These are phyloP conservation scores for Todiramphus chloris DNA, from an alignment of 2,113 vertebrate genomes.

Conservation along the genomic window DNA sequence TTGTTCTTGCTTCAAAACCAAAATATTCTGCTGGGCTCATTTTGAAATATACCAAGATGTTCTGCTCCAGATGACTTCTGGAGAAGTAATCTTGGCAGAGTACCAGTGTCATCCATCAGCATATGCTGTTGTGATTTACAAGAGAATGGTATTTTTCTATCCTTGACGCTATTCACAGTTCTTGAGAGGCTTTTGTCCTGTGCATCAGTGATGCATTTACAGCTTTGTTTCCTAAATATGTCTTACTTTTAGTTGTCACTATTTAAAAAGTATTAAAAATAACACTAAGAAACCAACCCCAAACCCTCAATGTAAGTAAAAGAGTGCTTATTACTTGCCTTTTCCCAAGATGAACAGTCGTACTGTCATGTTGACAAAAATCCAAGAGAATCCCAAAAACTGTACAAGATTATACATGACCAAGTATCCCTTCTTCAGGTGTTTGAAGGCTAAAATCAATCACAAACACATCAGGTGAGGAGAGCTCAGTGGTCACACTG, in stretches of 20 bases:
- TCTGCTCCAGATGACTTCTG: not conserved
- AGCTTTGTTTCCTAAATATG: not conserved
- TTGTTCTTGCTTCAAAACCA: not conserved
- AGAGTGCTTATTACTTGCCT: slow-evolving; percentile 76
- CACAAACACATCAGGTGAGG: not conserved
- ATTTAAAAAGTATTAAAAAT: not conserved
- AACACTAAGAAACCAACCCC: not conserved
- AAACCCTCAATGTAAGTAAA: not conserved
- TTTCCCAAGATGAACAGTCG: slow-evolving; percentile 89
- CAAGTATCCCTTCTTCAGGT: slow-evolving; percentile 87
- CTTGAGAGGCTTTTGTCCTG: not conserved
- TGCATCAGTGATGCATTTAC: not conserved
- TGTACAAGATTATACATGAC: slow-evolving; percentile 95
- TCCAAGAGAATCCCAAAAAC: slow-evolving; percentile 96
- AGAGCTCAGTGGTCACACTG: not conserved
- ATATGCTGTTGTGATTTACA: not conserved
- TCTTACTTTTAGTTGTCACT: not conserved
- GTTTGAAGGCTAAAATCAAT: slow-evolving; percentile 71
- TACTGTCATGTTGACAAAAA: slow-evolving; percentile 96
- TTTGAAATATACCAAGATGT: not conserved
- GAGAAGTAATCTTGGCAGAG: not conserved
- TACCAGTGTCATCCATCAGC: not conserved
- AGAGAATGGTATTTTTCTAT: not conserved
- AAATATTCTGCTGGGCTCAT: not conserved
- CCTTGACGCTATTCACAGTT: not conserved